Base-by-base conservation (phyloP, 2,113 vertebrate genomes). In the Solea senegalensis region DNA sequence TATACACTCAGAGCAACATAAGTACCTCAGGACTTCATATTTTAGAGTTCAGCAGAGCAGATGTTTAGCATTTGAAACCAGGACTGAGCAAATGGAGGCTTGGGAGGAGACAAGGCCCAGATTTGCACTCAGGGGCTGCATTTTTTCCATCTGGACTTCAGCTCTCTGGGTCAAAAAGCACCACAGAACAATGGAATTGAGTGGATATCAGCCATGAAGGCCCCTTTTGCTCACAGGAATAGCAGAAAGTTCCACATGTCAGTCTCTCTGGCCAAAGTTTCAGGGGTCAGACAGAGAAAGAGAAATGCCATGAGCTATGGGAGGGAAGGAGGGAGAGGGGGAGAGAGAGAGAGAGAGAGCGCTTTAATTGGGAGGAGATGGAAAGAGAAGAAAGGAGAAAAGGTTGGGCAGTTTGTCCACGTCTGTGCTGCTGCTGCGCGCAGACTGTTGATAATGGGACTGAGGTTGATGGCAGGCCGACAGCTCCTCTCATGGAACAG, bases 211-310 rank as follows among this genome's bases (percentile, higher is more conserved):
- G 80, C 78, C 73, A 81, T 61, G 39, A 72, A 78, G 12, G 0
- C 10, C 26, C 14, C 28, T 41, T 10, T 16, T 52, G 8, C 70
- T 81, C 60, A 14, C 50, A 74, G 68, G 60, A 86, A 83, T 72
- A 80, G 75, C 63, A 84, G 56, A 91, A 88, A 69, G 74, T 86
- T 90, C 86, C 84, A 90, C 78, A 80, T 84, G 76, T 77, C 73
- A 61, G 26, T 72, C 28, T 60, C 77, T 77, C 57, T 44, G 39
- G 74, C 68, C 80, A 85, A 69, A 51, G 65, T 80, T 82, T 89
- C 65, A 62, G 74, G 67, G 76, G 78, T 86, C 70, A 80, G 81
- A 83, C 62, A 61, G 58, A 61, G 65, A 78, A 69, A 90, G 67
- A 65, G 50, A 83, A 88, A 81, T 68, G 45, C 63, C 63, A 63